Base-by-base conservation (phyloP, 2,888 invertebrate species). In the Listrodromus nycthemerus region DNA sequence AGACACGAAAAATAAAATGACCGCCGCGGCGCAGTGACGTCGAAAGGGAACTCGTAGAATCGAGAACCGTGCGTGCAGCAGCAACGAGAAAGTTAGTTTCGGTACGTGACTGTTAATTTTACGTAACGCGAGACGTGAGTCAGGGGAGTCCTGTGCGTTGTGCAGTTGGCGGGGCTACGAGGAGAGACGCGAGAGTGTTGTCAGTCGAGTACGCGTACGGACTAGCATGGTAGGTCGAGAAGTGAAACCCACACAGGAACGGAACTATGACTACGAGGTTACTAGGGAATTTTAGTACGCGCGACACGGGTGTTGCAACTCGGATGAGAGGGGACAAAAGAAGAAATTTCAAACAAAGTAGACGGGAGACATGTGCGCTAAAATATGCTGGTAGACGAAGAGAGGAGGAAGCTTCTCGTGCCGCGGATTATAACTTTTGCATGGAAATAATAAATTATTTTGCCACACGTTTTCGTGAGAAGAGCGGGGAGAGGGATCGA, bases 91-190 rank as follows among this genome's bases (percentile, higher is more conserved):
- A 91, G 91, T 90, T 77, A 89, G 89, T 91, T 91, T 90, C 87
- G 88, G 88, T 87, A 88, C 86, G 87, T 86, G 87, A 89, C 87
- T 88, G 90, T 88, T 87, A 88, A 89, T 90, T 90, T 91, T 90
- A 91, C 89, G 90, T 88, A 90, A 91, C 81, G 19, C 33, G 69
- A 67, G 52, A 45, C 24, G 74, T 2, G 70, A 74, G 66, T 76
- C 58, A 45, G 37, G 71, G 41, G 6, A 61, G 61, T 30, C 6
- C 61, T 6, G 27, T 30, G 61, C 13, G 61, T 61, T 27, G 8
- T 27, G 6, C 27, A 0, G 61, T 61, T 30, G 61, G 5, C 30
- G 30, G 27, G 30, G 27, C 45, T 41, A n/a, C 58, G 19, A 37
- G n/a, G 37, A 65, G 65, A 19, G 16, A n/a, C 19, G 21, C 30